These are phyloP conservation scores for Panthera tigris DNA, from an alignment of 2,113 vertebrate genomes.

Conservation along the genomic window DNA sequence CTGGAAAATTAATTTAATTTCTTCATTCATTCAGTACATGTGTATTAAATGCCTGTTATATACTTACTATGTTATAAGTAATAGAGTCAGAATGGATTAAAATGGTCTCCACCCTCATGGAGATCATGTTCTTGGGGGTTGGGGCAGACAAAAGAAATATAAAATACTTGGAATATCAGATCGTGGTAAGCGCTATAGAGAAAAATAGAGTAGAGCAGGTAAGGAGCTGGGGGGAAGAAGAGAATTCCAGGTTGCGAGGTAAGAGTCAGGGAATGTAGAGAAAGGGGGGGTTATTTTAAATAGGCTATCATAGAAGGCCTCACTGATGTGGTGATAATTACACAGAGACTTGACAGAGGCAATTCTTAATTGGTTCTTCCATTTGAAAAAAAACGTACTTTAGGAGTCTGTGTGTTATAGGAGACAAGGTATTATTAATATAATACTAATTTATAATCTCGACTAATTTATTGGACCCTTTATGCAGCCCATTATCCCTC, in stretches of 20 bases:
- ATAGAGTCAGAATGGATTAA: not conserved
- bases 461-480: not conserved
- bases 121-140: not conserved
- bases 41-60: not conserved
- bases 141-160: not conserved
- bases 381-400: not conserved
- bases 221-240: not conserved
- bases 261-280: accelerated
- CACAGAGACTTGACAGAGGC: not conserved
- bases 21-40: not conserved
- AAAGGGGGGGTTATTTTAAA: accelerated
- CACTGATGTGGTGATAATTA: too few species aligned
- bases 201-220: not conserved
- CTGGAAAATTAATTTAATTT: not conserved
- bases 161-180: not conserved
- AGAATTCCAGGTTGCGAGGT: not conserved
- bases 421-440: not conserved
- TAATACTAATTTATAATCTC: not conserved
- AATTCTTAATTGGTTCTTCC: not conserved
- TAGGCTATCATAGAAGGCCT: not conserved
- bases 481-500: not conserved
- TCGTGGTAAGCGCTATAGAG: not conserved
- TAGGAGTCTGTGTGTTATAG: not conserved
- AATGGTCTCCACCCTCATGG: not conserved
- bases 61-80: not conserved